Conservation (phyloP, 2,113 vertebrate genomes). For the Menura novaehollandiae region DNA sequence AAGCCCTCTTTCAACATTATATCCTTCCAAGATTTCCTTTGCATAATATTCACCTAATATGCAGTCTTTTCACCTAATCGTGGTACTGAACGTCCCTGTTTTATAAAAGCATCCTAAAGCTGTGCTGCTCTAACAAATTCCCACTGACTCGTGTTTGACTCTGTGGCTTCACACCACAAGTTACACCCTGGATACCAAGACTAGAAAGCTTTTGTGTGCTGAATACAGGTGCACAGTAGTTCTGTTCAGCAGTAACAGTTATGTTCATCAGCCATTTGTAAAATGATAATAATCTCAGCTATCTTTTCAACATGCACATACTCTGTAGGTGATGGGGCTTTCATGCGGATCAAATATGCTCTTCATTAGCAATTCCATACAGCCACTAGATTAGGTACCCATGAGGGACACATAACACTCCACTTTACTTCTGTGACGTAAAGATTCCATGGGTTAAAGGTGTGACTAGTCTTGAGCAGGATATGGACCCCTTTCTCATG, state of each 20-base stretch:
- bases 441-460: background rate
- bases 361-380: background rate
- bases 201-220: background rate
- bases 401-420: background rate
- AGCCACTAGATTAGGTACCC: background rate
- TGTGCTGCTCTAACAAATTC: background rate
- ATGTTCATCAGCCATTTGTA: background rate
- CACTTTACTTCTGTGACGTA: background rate
- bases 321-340: background rate
- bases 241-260: background rate
- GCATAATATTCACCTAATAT: background rate
- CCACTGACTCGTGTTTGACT: fast-evolving
- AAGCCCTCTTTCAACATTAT: background rate
- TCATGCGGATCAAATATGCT: background rate
- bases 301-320: background rate
- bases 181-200: background rate
- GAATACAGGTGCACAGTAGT: background rate
- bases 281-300: background rate
- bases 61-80: background rate
- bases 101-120: background rate
- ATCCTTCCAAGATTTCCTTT: background rate
- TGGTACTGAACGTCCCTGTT: background rate
- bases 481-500: background rate
- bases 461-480: background rate
- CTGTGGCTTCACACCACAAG: background rate